Conservation (phyloP, 1,140 invertebrate genomes). For the Medauroidea extradentata region DNA sequence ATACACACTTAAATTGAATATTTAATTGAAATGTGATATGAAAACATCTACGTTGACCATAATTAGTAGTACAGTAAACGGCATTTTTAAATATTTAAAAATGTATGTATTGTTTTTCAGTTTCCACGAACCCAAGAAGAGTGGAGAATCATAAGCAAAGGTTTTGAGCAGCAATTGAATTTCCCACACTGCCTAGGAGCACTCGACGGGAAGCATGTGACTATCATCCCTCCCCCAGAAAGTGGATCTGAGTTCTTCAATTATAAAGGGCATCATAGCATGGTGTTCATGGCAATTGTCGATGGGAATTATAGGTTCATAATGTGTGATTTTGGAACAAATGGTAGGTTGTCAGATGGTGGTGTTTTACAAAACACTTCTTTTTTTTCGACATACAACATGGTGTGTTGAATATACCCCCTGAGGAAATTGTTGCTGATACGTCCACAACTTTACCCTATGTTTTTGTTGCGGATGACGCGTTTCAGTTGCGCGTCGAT, state of each 20-base stretch:
- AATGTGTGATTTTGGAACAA: slow-evolving; percentile 34
- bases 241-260: slow-evolving; percentile 39
- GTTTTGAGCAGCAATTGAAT: slow-evolving; percentile 29
- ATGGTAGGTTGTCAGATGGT: slow-evolving; percentile 36
- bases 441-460: slow-evolving; percentile 17
- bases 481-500: slow-evolving; percentile 35
- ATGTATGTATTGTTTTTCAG: slow-evolving; percentile 6
- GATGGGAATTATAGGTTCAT: slow-evolving; percentile 39
- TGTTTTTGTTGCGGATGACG: slow-evolving; percentile 42
- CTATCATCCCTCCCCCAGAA: slow-evolving; percentile 33
- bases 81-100: not conserved
- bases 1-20: no score
- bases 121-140: slow-evolving; percentile 12
- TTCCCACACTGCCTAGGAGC: slow-evolving; percentile 35
- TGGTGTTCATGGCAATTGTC: slow-evolving; percentile 39
- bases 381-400: slow-evolving; percentile 23
- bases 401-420: slow-evolving; percentile 17
- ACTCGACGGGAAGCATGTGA: slow-evolving; percentile 35
- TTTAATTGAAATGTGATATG: no score
- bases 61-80: no score
- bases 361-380: slow-evolving; percentile 27
- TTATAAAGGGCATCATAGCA: slow-evolving; percentile 42
- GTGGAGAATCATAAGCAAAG: slow-evolving; percentile 27
- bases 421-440: slow-evolving; percentile 8
- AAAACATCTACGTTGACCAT: no score